phyloP scores from a whole-genome alignment of 2,113 vertebrate species.

The Paracanthobrama guichenoti region DNA sequence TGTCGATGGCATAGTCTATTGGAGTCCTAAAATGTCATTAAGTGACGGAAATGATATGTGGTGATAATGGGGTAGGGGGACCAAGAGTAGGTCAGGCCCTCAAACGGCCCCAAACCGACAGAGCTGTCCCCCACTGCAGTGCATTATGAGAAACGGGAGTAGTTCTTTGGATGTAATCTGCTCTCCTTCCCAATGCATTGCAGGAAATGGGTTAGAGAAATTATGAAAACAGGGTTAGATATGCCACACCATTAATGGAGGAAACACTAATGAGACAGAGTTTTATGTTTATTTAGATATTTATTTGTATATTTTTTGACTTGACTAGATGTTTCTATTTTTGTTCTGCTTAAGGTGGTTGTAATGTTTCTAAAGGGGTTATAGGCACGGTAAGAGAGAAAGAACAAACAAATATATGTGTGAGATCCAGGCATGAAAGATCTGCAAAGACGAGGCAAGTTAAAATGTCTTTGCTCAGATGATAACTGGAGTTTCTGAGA shows the following conservation, averaged over 20 bases:
- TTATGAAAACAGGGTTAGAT: background rate
- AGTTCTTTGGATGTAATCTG: background rate
- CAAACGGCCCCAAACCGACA: background rate
- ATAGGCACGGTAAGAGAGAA: background rate
- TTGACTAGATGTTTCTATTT: background rate
- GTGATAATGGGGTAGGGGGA: background rate
- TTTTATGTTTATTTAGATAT: constrained; percentile 2
- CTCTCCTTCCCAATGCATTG: constrained; percentile 22
- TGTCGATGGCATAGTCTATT: constrained; percentile 94
- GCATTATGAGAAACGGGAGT: constrained; percentile 17
- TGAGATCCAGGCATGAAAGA: constrained; percentile 11
- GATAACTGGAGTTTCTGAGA: background rate
- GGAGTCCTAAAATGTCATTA: constrained; percentile 78
- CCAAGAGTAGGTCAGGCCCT: constrained; percentile 12
- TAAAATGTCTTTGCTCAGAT: background rate
- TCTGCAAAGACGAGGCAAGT: background rate
- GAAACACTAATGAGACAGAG: background rate
- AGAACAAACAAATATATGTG: background rate
- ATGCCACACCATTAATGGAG: constrained; percentile 26
- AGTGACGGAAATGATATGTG: background rate
- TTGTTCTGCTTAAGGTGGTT: background rate
- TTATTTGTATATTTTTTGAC: constrained; percentile 21
- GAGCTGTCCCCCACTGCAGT: constrained; percentile 44
- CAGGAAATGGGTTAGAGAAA: constrained; percentile 20
- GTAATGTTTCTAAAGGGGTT: background rate